Percentiles rank a stretch among this genome's conserved stretches.
Evolutionary conservation across 2,797 vertebrate genomes (phyloP).

Genomic region (Kryptolebias ocellatus): DNA sequence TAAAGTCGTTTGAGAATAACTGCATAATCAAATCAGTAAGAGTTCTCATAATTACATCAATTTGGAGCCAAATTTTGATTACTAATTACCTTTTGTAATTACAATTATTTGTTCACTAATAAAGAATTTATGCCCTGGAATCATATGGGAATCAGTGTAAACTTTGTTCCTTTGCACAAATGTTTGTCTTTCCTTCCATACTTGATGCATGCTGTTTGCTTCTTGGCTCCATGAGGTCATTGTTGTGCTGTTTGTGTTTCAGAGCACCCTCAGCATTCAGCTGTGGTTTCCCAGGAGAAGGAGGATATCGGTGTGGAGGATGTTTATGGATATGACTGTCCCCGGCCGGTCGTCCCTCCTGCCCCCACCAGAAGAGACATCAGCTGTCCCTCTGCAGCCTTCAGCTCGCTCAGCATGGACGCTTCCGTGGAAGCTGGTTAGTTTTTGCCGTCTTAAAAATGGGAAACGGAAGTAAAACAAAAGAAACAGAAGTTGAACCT

Average conservation of each 20-base stretch:
- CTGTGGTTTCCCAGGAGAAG: conserved; percentile 55
- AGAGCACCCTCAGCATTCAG: conserved; percentile 51
- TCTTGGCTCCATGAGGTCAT: too few species aligned
- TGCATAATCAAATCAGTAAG: not conserved
- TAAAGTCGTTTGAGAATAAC: not conserved
- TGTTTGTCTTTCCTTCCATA: too few species aligned
- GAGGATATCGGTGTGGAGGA: conserved; percentile 84
- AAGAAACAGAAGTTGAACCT: too few species aligned
- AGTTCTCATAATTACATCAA: not conserved
- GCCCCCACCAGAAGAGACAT: conserved; percentile 85
- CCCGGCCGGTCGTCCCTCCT: conserved; percentile 79
- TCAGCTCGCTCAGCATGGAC: conserved; percentile 84
- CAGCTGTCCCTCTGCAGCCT: conserved; percentile 78
- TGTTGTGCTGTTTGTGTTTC: conserved; percentile 6
- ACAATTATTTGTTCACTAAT: not conserved
- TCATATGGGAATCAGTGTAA: not conserved
- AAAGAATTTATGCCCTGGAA: not conserved
- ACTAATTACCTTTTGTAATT: not conserved
- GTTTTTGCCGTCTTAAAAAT: conserved; percentile 11
- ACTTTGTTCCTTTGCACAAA: too few species aligned
- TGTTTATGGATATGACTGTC: conserved; percentile 88
- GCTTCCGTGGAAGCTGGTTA: conserved; percentile 57
- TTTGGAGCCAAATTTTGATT: conserved; percentile 1
- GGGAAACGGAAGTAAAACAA: too few species aligned
- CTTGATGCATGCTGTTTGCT: too few species aligned